phyloP scores from a whole-genome alignment of 1,140 invertebrate species.

The Brachionus asplanchnoidis region DNA sequence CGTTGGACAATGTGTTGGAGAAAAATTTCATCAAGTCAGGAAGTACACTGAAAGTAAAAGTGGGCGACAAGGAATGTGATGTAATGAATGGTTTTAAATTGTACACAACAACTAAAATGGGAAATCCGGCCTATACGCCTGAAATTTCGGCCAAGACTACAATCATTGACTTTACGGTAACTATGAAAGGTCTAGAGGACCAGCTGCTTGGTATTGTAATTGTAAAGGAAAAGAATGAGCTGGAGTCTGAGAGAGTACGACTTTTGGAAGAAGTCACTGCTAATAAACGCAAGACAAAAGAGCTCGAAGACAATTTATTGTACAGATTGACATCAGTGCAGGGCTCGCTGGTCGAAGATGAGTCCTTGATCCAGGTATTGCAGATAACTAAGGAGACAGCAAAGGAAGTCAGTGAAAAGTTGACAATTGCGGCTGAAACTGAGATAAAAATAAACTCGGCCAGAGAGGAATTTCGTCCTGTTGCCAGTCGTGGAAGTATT shows the following conservation, averaged over 20 bases:
- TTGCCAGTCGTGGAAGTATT: conserved; percentile 84
- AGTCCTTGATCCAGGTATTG: conserved; percentile 84
- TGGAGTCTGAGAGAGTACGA: conserved; percentile 84
- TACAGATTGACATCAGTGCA: conserved; percentile 80
- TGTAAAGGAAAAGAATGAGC: conserved; percentile 84
- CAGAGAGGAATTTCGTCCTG: conserved; percentile 86
- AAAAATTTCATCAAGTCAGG: conserved; percentile 98
- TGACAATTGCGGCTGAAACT: conserved; percentile 81
- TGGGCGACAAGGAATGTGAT: conserved; percentile 92
- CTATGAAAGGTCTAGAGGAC: conserved; percentile 90
- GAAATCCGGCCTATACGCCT: conserved; percentile 90
- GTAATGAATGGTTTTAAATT: conserved; percentile 90
- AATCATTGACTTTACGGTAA: conserved; percentile 95
- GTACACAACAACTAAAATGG: conserved; percentile 90
- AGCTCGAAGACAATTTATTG: conserved; percentile 83
- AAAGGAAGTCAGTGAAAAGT: conserved; percentile 87
- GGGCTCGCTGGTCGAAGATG: conserved; percentile 89
- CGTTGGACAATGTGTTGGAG: conserved; percentile 90
- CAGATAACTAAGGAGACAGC: conserved; percentile 85
- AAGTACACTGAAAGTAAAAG: conserved; percentile 84
- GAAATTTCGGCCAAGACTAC: conserved; percentile 93
- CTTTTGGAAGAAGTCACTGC: conserved; percentile 90
- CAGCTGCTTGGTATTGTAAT: conserved; percentile 87
- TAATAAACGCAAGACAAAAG: conserved; percentile 91
- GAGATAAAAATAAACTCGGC: conserved; percentile 89